Evolutionary conservation across 2,888 invertebrate genomes (phyloP).

Genomic region (Hydropsyche betteni): DNA sequence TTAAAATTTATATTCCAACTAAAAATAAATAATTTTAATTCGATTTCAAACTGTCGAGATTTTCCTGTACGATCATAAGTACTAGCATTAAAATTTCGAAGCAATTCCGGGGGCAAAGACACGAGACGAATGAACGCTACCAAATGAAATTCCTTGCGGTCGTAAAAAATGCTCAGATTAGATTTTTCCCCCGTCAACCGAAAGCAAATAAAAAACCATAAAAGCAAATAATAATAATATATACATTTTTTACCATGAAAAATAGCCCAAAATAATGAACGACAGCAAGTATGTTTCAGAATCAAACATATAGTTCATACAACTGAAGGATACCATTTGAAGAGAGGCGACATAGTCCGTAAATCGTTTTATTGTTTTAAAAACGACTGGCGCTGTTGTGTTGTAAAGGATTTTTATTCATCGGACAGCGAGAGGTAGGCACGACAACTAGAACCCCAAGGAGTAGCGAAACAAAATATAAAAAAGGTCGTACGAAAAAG

Average conservation of each 20-base stretch:
- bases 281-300: background rate
- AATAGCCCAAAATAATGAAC: background rate
- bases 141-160: constrained; percentile 71
- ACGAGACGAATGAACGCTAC: constrained; percentile 68
- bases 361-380: constrained; percentile 19
- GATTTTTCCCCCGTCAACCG: constrained; percentile 62
- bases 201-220: constrained; percentile 10
- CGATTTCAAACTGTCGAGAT: too few species aligned
- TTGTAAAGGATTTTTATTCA: constrained; percentile 35
- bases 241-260: background rate
- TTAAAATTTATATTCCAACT: background rate
- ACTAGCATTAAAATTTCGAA: constrained; percentile 50
- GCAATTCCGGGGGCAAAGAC: constrained; percentile 62
- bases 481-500: constrained; percentile 43
- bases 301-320: background rate
- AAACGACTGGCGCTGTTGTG: constrained; percentile 6
- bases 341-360: background rate
- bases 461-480: constrained; percentile 30
- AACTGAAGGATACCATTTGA: background rate
- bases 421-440: constrained; percentile 2
- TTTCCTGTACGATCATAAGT: too few species aligned
- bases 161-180: constrained; percentile 71
- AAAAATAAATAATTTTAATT: too few species aligned
- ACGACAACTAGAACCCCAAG: background rate
- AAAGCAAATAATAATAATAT: background rate